Base-by-base conservation (phyloP, 1,140 invertebrate genomes). In the Agrilus planipennis region DNA sequence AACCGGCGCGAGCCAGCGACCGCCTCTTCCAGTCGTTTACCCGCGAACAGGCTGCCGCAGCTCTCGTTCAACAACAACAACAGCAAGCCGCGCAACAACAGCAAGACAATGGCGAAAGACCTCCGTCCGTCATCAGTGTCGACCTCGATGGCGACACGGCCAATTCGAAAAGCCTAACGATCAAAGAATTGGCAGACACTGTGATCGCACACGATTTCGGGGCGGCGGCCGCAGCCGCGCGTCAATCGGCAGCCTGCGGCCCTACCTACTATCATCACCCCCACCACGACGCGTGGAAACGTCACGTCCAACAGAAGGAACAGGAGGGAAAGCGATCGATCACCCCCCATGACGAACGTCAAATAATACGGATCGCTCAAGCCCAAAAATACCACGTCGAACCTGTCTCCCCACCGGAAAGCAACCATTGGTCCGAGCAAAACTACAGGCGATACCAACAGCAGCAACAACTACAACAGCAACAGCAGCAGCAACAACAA, bases 131-230 rank as follows among this genome's bases (percentile, higher is more conserved):
- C 36, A 62, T 62, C 31, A 56, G 46, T 39, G 51, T 59, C 17
- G 54, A 60, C 41, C 36, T 62, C 28, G 57, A 58, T 27, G 34
- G 42, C 45, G 65, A 62, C 54, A 61, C 14, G 51, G 63, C 52
- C 46, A 73, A 51, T 15, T 73, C 34, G 14, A 76, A 76, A 46
- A 74, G 68, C 51, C 69, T 79, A 34, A 87, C 82, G 7, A 71
- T 86, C 4, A 81, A 80, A 0, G 81, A 86, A 53, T 70, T 84
- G 22, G 81, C 84, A 27, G 81, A 84, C 51, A 79, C 79, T 37
- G 84, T 86, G 37, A 88, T 88, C 28, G 74, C 75, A n/a, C 76
- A 80, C 51, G 81, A 86, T 58, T 85, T 82, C 49, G 68, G 67
- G 45, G 64, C 69, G 22, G 36, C 55, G 12, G 39, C 50, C 2